Evolutionary conservation across 37 sponge, comb jelly and placozoan species (phyloP).

Genomic region (Geodia barretti): DNA sequence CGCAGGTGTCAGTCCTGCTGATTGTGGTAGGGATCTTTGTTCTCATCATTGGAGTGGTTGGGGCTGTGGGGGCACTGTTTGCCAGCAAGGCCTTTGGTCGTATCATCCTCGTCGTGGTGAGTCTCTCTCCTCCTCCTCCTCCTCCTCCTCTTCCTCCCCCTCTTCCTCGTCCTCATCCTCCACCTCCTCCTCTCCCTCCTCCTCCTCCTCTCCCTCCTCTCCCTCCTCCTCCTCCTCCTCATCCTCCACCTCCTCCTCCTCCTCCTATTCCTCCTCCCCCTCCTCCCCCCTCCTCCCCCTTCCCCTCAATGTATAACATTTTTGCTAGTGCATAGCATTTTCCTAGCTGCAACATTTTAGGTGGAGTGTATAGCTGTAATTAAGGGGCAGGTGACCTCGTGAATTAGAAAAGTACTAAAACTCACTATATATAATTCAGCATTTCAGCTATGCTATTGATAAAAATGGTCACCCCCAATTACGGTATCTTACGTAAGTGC

Average conservation of each 20-base stretch:
- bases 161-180: neutral
- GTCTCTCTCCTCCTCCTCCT: conserved; percentile 30
- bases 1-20: conserved; percentile 36
- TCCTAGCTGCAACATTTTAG: no score
- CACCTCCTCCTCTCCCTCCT: neutral
- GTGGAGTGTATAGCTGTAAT: no score
- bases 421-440: no score
- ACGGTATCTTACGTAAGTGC: no score
- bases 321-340: no score
- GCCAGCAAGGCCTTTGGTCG: conserved; percentile 50
- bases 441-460: no score
- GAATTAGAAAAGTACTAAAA: no score
- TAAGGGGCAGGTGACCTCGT: no score
- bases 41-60: conserved; percentile 34
- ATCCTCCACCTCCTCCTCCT: conserved; percentile 3
- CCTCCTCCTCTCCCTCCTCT: neutral
- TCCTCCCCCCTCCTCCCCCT: no score
- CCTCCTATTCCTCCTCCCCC: neutral
- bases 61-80: conserved; percentile 51
- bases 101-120: conserved; percentile 59
- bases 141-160: conserved; percentile 29
- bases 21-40: conserved; percentile 60
- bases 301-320: no score
- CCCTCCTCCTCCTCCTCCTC: neutral
- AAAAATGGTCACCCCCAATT: no score